Evolutionary conservation across 2,113 vertebrate species (phyloP).

Genomic region (Strix aluco): DNA sequence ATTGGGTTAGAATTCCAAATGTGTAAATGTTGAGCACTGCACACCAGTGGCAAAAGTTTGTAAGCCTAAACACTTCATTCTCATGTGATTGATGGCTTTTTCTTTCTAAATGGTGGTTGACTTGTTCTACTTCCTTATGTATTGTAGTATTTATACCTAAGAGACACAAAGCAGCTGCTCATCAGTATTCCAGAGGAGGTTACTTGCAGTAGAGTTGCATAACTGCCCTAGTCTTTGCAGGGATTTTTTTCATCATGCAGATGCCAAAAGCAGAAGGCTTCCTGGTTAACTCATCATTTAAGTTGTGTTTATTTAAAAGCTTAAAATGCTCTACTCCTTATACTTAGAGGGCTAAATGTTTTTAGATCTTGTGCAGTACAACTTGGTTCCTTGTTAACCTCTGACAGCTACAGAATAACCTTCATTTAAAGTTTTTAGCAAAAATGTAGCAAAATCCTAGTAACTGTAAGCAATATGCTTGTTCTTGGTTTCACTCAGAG

Average conservation of each 20-base stretch:
- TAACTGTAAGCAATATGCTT: not conserved
- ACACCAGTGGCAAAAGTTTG: not conserved
- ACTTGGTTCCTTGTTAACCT: not conserved
- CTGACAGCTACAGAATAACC: not conserved
- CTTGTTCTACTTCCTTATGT: slow-evolving; percentile 43
- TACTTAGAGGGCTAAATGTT: not conserved
- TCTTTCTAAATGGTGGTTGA: slow-evolving; percentile 36
- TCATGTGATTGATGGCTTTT: slow-evolving; percentile 18
- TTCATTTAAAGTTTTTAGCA: not conserved
- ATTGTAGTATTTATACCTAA: slow-evolving; percentile 43
- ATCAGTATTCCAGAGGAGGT: slow-evolving; percentile 84
- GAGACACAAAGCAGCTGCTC: slow-evolving; percentile 67
- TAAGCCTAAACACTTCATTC: slow-evolving; percentile 21
- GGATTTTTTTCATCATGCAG: slow-evolving; percentile 35
- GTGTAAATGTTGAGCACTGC: not conserved
- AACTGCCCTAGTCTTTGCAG: slow-evolving; percentile 82
- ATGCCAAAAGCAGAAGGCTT: slow-evolving; percentile 42
- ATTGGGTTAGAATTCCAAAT: not conserved
- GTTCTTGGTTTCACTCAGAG: not conserved
- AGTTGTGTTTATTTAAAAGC: not conserved
- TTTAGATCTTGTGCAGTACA: not conserved
- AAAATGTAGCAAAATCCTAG: not conserved
- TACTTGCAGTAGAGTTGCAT: slow-evolving; percentile 86
- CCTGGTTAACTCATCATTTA: slow-evolving; percentile 38
- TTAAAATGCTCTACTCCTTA: not conserved